Evolutionary conservation across 2,113 vertebrate genomes (phyloP), one percentile per base, ranked within the genome.

Genomic region (Nesospiza acunhae): DNA sequence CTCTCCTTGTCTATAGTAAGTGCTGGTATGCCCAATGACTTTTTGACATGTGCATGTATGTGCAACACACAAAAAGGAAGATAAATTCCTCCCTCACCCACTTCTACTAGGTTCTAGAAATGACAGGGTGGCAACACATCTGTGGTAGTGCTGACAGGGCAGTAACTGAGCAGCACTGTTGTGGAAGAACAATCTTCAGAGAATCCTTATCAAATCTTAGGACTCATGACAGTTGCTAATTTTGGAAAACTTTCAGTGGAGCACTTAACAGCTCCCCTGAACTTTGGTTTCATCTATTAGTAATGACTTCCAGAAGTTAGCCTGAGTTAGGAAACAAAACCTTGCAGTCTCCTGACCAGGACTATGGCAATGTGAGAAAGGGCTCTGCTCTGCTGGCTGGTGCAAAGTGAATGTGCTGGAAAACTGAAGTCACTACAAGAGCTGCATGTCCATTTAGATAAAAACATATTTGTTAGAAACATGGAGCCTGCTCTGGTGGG

Each of bases 281-380:
- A 79, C 58, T 87, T 93, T 37, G 63, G 46, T 94, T 91, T 85
- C 21, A 69, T 85, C 82, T 64, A 30, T 83, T 87, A 66, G 67
- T 76, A 94, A 83, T 93, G 68, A 58, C 58, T 90, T 91, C 85
- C 90, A 94, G 88, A 90, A 88, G 82, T 72, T 76, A 87, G 49
- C 28, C 15, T 92, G 33, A 60, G n/a, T 49, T 49, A 85, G 69
- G 80, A 79, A 75, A 21, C 24, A 91, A 79, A 95, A 53, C 28
- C 23, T 91, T 41, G 14, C 59, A 0, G 0, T 60, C 41, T 89
- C 41, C 62, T 59, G 58, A 66, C 13, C 31, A 28, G 44, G 56
- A 13, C 21, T 33, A 20, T 17, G 33, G 37, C 56, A 75, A 13
- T 15, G 23, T 87, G 68, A 46, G 55, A 73, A 77, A 81, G 33